Evolutionary conservation across 2,113 vertebrate genomes (phyloP).

Genomic region (Ranitomeya variabilis): DNA sequence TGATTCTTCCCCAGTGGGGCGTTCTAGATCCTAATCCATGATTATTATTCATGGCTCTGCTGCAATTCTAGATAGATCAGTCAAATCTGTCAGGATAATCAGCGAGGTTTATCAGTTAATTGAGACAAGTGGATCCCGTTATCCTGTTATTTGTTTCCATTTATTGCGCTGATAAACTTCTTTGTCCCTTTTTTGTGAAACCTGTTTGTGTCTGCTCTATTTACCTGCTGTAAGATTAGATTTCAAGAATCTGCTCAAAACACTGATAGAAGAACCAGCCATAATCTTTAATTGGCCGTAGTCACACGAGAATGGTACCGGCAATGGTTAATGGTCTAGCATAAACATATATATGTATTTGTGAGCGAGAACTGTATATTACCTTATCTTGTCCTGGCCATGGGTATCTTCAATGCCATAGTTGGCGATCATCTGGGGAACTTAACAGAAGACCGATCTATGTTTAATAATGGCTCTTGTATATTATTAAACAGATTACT

Average conservation of each 20-base stretch:
- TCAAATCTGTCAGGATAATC: constrained; percentile 55
- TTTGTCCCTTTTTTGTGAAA: constrained; percentile 30
- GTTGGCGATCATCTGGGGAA: no score
- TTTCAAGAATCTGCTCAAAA: not conserved
- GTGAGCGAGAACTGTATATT: no score
- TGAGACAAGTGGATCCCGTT: constrained; percentile 55
- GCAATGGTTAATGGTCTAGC: not conserved
- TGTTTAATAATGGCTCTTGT: no score
- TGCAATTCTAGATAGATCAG: constrained; percentile 51
- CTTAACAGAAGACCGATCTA: no score
- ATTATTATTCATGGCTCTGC: constrained; percentile 55
- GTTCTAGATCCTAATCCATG: constrained; percentile 54
- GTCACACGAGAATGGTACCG: not conserved
- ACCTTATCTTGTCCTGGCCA: no score
- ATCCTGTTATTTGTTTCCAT: constrained; percentile 52
- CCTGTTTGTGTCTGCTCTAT: constrained; percentile 21
- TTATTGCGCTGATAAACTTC: constrained; percentile 43
- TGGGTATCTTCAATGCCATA: no score
- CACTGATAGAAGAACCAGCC: not conserved
- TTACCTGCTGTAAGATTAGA: not conserved
- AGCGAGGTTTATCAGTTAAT: constrained; percentile 56
- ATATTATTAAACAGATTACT: no score
- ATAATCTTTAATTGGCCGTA: not conserved
- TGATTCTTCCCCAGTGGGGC: constrained; percentile 39
- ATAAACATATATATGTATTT: no score